phyloP scores from a whole-genome alignment of 2,888 invertebrate species.

The Metalampra italica region DNA sequence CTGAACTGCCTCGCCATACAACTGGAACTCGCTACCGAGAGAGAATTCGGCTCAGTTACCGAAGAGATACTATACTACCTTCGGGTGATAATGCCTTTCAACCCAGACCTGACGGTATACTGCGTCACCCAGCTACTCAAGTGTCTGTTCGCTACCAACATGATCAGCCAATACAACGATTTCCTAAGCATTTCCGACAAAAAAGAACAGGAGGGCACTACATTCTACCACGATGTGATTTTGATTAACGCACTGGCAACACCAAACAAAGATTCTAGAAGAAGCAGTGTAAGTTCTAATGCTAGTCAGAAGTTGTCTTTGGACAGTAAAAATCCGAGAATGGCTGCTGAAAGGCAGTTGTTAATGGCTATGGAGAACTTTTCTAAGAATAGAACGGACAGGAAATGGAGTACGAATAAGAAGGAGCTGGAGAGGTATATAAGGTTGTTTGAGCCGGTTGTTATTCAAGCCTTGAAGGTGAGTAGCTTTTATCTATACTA shows the following conservation, averaged over 20 bases:
- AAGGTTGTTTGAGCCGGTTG: slow-evolving; percentile 95
- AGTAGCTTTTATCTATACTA: slow-evolving; percentile 11
- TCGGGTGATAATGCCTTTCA: slow-evolving; percentile 83
- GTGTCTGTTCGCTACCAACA: slow-evolving; percentile 87
- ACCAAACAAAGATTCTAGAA: slow-evolving; percentile 36
- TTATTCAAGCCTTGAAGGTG: slow-evolving; percentile 94
- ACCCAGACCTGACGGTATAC: slow-evolving; percentile 83
- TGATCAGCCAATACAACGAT: slow-evolving; percentile 69
- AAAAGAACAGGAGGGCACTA: slow-evolving; percentile 17
- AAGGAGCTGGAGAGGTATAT: slow-evolving; percentile 86
- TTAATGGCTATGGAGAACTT: slow-evolving; percentile 67
- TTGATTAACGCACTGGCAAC: slow-evolving; percentile 36
- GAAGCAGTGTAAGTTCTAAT: slow-evolving; percentile 50
- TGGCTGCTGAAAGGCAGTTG: slow-evolving; percentile 54
- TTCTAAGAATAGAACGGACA: slow-evolving; percentile 61
- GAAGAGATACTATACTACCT: slow-evolving; percentile 90
- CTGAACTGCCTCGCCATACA: slow-evolving; percentile 83
- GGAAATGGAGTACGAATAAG: slow-evolving; percentile 71
- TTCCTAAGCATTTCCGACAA: slow-evolving; percentile 53
- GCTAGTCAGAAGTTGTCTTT: slow-evolving; percentile 53
- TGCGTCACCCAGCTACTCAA: slow-evolving; percentile 88
- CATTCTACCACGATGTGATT: slow-evolving; percentile 56
- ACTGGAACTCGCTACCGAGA: slow-evolving; percentile 82
- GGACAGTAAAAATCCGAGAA: slow-evolving; percentile 51
- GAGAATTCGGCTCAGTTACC: slow-evolving; percentile 84